Percentiles rank a stretch among this genome's conserved stretches.
Evolutionary conservation across 2,797 vertebrate genomes (phyloP).

Genomic region (Megalops cyprinoides): DNA sequence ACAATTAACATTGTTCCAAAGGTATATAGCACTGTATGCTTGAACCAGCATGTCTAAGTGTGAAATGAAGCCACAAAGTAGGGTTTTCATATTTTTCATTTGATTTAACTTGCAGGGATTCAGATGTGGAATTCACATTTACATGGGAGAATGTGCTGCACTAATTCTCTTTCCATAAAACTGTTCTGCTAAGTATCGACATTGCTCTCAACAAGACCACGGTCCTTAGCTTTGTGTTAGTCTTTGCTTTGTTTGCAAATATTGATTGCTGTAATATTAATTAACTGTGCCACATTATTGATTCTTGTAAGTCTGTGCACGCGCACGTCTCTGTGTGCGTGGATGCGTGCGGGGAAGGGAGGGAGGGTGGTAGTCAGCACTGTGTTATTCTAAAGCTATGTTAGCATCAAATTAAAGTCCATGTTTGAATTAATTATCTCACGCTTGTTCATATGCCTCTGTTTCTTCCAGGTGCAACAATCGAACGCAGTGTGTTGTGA

Average conservation of each 20-base stretch:
- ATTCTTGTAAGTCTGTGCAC: conserved; percentile 37
- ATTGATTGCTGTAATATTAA: conserved; percentile 41
- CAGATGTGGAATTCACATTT: neutral
- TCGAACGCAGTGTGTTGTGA: conserved; percentile 97
- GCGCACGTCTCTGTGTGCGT: neutral
- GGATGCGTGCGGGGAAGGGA: conserved; percentile 25
- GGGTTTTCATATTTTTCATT: neutral
- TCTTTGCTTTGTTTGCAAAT: conserved; percentile 38
- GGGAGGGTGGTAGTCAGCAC: conserved; percentile 38
- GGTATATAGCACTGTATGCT: neutral
- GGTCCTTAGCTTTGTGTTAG: neutral
- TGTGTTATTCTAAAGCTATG: conserved; percentile 36
- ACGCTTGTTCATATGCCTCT: conserved; percentile 27
- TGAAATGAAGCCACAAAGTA: neutral
- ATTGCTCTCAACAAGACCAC: neutral
- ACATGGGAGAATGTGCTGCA: neutral
- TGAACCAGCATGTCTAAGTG: neutral
- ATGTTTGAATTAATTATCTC: conserved; percentile 57
- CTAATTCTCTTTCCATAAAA: too few relatives aligned
- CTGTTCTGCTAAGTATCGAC: neutral
- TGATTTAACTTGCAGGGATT: neutral
- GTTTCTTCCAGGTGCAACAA: conserved; percentile 90
- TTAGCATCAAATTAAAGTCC: conserved; percentile 50
- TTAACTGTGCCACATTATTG: conserved; percentile 47
- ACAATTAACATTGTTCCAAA: neutral